phyloP scores from a whole-genome alignment of 1,140 invertebrate species.

The Gyrodactylus bullatarudis region DNA sequence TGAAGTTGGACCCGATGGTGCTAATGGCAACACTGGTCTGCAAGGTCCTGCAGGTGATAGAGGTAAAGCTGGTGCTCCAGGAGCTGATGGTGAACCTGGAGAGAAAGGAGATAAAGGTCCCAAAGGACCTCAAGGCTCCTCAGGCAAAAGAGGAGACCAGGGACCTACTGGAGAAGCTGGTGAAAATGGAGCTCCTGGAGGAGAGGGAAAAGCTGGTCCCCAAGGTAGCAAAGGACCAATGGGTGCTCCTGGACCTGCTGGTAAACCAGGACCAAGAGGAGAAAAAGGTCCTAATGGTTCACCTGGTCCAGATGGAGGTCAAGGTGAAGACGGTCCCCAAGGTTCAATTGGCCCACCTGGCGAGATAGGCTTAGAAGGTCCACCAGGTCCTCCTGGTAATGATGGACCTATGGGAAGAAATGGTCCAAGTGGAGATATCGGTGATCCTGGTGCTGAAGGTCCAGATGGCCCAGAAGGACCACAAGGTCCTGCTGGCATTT shows the following conservation, averaged over 20 bases:
- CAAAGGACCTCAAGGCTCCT: not conserved
- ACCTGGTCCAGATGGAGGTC: not conserved
- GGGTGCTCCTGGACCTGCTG: not conserved
- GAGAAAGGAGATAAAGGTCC: not conserved
- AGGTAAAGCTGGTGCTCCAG: not conserved
- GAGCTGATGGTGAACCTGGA: not conserved
- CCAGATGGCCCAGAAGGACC: not conserved
- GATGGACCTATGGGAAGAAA: not conserved
- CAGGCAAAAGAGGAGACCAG: not conserved
- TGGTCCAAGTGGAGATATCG: not conserved
- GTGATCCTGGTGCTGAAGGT: not conserved
- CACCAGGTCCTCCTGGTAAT: not conserved
- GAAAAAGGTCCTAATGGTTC: not conserved
- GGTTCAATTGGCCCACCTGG: not conserved
- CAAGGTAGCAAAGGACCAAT: not conserved
- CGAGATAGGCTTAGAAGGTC: not conserved
- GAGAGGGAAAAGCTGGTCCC: not conserved
- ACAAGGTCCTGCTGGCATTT: not conserved
- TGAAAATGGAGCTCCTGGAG: not conserved
- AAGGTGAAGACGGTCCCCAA: not conserved
- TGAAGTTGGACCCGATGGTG: too few species aligned
- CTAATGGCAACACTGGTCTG: not conserved
- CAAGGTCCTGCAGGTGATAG: not conserved
- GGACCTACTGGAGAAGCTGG: not conserved
- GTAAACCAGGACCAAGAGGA: not conserved